phyloP scores from a whole-genome alignment of 2,888 invertebrate genomes.

The Dugesia japonica region DNA sequence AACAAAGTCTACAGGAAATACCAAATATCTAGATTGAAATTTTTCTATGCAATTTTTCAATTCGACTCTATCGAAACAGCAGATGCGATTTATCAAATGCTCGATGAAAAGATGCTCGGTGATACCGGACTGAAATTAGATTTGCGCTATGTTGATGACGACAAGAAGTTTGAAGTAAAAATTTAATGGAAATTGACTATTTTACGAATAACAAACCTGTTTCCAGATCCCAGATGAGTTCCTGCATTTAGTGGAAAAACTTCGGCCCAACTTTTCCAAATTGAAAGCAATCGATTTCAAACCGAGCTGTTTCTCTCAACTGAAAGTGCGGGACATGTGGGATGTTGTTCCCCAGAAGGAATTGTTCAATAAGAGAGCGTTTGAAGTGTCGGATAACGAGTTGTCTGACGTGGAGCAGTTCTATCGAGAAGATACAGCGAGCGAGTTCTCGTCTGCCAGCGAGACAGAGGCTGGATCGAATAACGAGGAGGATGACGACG shows the following conservation, averaged over 20 bases:
- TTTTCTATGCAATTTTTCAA: slow-evolving; percentile 64
- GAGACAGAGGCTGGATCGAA: too few species aligned
- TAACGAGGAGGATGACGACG: too few species aligned
- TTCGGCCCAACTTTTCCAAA: not conserved
- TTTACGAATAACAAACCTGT: too few species aligned
- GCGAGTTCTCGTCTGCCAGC: too few species aligned
- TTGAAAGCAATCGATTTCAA: not conserved
- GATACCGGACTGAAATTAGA: slow-evolving; percentile 75
- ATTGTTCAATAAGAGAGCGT: too few species aligned
- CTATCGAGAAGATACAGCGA: too few species aligned
- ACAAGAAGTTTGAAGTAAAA: slow-evolving; percentile 8
- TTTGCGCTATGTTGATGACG: slow-evolving; percentile 52
- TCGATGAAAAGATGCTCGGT: slow-evolving; percentile 87
- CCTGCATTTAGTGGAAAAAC: not conserved
- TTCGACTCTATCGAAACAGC: slow-evolving; percentile 69
- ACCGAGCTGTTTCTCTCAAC: not conserved
- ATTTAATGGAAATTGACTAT: too few species aligned
- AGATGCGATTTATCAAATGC: slow-evolving; percentile 72
- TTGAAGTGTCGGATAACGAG: too few species aligned
- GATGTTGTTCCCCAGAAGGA: too few species aligned
- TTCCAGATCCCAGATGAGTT: slow-evolving; percentile 14
- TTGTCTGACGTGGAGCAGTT: too few species aligned
- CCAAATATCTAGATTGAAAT: slow-evolving; percentile 76
- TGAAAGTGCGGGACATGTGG: too few species aligned
- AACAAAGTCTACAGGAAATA: slow-evolving; percentile 55